Conservation (phyloP, 2,888 invertebrate species). For the Leptogaster cylindrica region DNA sequence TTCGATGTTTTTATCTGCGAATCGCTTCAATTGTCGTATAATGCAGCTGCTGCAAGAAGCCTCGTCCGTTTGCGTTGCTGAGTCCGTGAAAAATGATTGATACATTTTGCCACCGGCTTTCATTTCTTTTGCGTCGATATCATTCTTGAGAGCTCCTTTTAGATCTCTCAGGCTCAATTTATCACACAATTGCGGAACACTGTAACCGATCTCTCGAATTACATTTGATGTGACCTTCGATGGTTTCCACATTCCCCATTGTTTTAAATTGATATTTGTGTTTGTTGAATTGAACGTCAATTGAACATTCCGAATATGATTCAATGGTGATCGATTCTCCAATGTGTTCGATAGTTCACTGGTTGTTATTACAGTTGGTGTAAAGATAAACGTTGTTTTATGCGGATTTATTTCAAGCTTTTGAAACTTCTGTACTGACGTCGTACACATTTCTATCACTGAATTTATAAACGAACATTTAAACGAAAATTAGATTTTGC, state of each 20-base stretch:
- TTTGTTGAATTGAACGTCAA: conserved; percentile 38
- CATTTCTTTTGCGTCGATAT: background rate
- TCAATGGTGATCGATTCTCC: conserved; percentile 42
- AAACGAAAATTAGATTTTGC: too few species aligned
- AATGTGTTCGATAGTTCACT: background rate
- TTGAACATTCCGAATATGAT: conserved; percentile 16
- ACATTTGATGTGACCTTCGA: conserved; percentile 31
- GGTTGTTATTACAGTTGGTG: conserved; percentile 20
- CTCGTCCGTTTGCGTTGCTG: conserved; percentile 30
- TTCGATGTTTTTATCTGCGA: conserved; percentile 13
- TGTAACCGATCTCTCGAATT: conserved; percentile 29
- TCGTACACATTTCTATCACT: conserved; percentile 37
- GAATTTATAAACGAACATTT: too few species aligned
- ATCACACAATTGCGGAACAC: conserved; percentile 17
- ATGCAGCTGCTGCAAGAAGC: conserved; percentile 35
- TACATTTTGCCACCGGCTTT: background rate
- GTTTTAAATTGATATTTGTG: conserved; percentile 15
- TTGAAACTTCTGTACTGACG: conserved; percentile 24
- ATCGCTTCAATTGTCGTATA: conserved; percentile 27
- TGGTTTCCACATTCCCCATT: conserved; percentile 37
- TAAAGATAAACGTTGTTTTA: conserved; percentile 35
- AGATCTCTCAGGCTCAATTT: conserved; percentile 19
- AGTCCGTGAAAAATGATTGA: conserved; percentile 29
- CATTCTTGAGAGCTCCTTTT: background rate
- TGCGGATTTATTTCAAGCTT: background rate